Conservation (phyloP, 2,888 invertebrate species). For the Troides aeacus region DNA sequence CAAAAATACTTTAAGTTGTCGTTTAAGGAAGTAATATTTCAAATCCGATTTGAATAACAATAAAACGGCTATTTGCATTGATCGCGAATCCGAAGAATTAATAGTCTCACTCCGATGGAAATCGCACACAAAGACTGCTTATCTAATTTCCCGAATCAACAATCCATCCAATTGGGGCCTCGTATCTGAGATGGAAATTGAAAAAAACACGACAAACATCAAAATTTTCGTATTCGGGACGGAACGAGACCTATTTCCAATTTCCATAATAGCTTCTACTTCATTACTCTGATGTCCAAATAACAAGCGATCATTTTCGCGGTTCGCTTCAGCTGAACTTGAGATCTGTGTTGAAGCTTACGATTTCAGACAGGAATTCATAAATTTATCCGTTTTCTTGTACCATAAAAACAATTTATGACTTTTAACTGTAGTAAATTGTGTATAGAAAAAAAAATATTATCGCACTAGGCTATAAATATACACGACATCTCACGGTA, state of each 20-base stretch:
- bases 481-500: too few relatives aligned
- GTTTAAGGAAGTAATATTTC: not conserved
- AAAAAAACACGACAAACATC: constrained; percentile 55
- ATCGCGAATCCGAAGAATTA: constrained; percentile 28
- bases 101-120: constrained; percentile 29
- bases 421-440: too few relatives aligned
- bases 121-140: constrained; percentile 38
- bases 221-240: constrained; percentile 54
- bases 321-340: not conserved
- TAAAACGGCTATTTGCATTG: constrained; percentile 1
- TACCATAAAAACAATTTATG: too few relatives aligned
- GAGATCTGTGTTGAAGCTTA: not conserved
- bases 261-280: constrained; percentile 67
- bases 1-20: not conserved
- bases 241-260: constrained; percentile 55
- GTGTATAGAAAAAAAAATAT: too few relatives aligned
- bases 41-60: constrained; percentile 5
- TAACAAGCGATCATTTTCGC: constrained; percentile 19
- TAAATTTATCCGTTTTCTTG: not conserved
- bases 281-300: constrained; percentile 49
- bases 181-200: constrained; percentile 41
- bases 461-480: too few relatives aligned
- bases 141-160: constrained; percentile 44
- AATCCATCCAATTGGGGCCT: constrained; percentile 41
- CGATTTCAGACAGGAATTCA: not conserved